phyloP scores from a whole-genome alignment of 2,797 vertebrate species.

The Poecile montanus region DNA sequence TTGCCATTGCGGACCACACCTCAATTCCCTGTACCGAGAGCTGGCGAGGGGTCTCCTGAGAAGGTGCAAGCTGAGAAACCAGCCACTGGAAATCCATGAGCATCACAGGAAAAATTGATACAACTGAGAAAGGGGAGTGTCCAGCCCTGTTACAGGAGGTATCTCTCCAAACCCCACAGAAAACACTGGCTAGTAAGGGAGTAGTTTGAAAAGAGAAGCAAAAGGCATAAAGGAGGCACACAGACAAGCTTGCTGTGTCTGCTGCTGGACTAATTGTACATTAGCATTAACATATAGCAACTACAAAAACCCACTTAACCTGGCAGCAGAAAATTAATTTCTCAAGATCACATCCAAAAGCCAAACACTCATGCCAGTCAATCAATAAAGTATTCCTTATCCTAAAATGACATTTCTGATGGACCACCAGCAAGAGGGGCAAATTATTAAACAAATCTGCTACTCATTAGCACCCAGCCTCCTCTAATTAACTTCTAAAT shows the following conservation, averaged over 20 bases:
- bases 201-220: not conserved
- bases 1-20: conserved; percentile 7
- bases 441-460: not conserved
- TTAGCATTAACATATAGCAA: not conserved
- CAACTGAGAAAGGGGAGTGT: not conserved
- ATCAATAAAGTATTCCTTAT: not conserved
- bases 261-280: not conserved
- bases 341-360: not conserved
- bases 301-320: not conserved
- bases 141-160: not conserved
- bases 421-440: not conserved
- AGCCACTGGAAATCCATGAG: not conserved
- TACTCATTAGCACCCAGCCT: not conserved
- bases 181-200: not conserved
- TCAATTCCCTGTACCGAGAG: not conserved
- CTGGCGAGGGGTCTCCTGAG: not conserved
- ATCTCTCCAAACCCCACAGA: not conserved
- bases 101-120: not conserved
- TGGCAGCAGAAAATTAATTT: not conserved
- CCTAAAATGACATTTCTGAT: not conserved
- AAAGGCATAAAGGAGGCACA: not conserved
- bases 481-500: not conserved
- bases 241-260: not conserved
- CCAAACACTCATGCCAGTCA: not conserved
- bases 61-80: not conserved